Percentiles rank a stretch among this genome's conserved stretches.
phyloP scores from a whole-genome alignment of 2,797 vertebrate genomes.

The Mycteria americana region DNA sequence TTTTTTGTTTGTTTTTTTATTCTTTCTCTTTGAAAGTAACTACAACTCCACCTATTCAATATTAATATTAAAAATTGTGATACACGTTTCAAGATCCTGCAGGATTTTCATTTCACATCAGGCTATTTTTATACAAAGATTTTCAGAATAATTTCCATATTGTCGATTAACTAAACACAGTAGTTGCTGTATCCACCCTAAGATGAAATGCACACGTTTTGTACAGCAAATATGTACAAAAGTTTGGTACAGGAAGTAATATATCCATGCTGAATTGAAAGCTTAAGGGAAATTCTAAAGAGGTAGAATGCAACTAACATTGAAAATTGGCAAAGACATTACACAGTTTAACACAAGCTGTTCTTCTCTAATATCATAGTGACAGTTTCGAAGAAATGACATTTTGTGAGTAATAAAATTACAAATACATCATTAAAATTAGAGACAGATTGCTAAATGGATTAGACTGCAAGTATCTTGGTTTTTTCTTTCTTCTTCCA shows the following conservation, averaged over 20 bases:
- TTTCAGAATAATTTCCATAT: neutral
- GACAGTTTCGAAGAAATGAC: slow-evolving; percentile 64
- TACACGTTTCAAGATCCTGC: neutral
- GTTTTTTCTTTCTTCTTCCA: slow-evolving; percentile 31
- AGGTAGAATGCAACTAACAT: neutral
- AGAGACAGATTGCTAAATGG: slow-evolving; percentile 66
- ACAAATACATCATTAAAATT: slow-evolving; percentile 70
- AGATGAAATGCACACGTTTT: neutral
- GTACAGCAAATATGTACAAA: neutral
- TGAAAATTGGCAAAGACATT: slow-evolving; percentile 27
- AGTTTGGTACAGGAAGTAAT: neutral
- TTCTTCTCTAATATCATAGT: slow-evolving; percentile 59
- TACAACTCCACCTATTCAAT: neutral
- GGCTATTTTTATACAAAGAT: neutral
- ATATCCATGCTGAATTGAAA: neutral
- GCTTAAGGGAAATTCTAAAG: slow-evolving; percentile 10
- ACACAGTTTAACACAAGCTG: slow-evolving; percentile 59
- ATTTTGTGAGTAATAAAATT: slow-evolving; percentile 63
- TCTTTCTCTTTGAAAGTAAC: neutral
- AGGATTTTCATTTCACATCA: neutral
- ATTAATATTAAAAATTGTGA: neutral
- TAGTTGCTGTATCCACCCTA: neutral
- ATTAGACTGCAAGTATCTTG: slow-evolving; percentile 48
- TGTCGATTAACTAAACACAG: neutral
- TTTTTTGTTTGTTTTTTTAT: neutral